These are phyloP conservation scores for Ryuthela nishihirai DNA, from an alignment of 2,888 invertebrate species.

Conservation along the genomic window DNA sequence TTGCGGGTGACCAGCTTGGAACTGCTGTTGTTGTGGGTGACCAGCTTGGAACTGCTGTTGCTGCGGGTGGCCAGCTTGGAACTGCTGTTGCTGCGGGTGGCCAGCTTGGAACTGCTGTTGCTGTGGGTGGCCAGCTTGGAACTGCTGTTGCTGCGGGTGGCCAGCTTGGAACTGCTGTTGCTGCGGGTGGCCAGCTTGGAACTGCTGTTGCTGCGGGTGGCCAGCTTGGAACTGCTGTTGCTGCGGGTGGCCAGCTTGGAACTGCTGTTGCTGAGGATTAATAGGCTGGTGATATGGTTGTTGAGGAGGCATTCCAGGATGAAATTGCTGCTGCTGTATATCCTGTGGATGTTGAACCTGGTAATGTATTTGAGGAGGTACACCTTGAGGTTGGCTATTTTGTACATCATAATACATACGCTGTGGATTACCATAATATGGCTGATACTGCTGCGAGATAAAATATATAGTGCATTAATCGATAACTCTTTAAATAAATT, in stretches of 20 bases:
- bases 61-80: conserved; percentile 45
- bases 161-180: conserved; percentile 42
- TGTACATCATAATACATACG: conserved; percentile 27
- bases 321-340: too few species aligned
- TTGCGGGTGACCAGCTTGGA: conserved; percentile 17
- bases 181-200: conserved; percentile 23
- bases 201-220: conserved; percentile 30
- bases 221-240: conserved; percentile 42
- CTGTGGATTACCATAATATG: conserved; percentile 25
- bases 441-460: conserved; percentile 1
- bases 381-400: conserved; percentile 26
- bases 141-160: conserved; percentile 44
- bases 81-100: conserved; percentile 39
- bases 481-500: too few species aligned
- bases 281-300: conserved; percentile 7
- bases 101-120: conserved; percentile 26
- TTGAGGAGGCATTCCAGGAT: conserved; percentile 17
- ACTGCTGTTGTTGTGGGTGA: conserved; percentile 34
- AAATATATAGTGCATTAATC: too few species aligned
- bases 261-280: conserved; percentile 40
- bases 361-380: conserved; percentile 25
- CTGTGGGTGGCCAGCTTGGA: conserved; percentile 33
- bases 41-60: conserved; percentile 29
- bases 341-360: too few species aligned
- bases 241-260: conserved; percentile 43